Base-by-base conservation (phyloP, 2,113 vertebrate species). In the Riparia riparia region DNA sequence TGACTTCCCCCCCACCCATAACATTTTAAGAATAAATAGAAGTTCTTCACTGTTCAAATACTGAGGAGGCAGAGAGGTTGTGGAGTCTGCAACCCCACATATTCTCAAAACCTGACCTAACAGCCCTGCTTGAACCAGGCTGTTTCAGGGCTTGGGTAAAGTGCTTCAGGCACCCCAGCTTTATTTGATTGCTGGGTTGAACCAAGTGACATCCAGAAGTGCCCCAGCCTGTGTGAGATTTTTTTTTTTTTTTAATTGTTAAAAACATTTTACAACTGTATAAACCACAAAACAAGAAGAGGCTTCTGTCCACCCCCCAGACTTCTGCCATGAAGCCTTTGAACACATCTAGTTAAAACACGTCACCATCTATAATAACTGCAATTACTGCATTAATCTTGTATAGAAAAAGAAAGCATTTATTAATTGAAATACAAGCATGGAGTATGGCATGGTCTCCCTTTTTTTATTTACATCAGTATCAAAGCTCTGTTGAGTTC, bases 1-100 rank as follows among this genome's bases (percentile, higher is more conserved):
- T 9, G 3, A 79, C 12, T 29, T n/a, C 3, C 5, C 24, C 9
- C 8, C 9, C 8, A 13, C 1, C 3, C 19, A 14, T 0, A 0
- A n/a, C 15, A 54, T 37, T 79, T 76, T 37, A 90, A 39, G 49
- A 80, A 41, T 28, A 50, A 91, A n/a, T 5, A 58, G 47, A 16
- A 20, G 8, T 50, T 86, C 56, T 70, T 91, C 84, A 51, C 18
- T 14, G 12, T 28, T 82, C 65, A 68, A 74, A 71, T 37, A 71
- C 21, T 9, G 19, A 42, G 9, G 37, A 42, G 12, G 22, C 44
- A 73, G 1, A 61, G 28, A 80, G 15, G 10, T 1, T 70, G 25
- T 16, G 4, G 58, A 45, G 6, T 68, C 51, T 50, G 29, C 34
- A 81, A 34, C 14, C 5, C 19, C 1, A 3, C 12, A 44, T 29